Percentiles rank a stretch among this genome's conserved stretches.
phyloP scores from a whole-genome alignment of 1,140 invertebrate genomes.

The Aricia agestis region DNA sequence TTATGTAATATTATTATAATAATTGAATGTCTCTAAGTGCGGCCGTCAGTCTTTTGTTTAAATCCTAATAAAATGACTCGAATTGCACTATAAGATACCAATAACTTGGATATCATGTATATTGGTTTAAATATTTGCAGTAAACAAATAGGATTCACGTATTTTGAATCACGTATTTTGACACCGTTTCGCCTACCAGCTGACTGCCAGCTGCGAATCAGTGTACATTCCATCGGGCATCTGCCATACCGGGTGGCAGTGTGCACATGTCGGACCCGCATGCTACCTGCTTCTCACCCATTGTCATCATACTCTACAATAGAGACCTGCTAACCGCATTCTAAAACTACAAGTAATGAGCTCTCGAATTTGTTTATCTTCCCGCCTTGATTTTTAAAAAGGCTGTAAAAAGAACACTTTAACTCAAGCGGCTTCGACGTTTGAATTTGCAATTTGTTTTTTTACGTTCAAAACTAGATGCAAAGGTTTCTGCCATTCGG shows the following conservation, averaged over 20 bases:
- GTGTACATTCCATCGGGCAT: neutral
- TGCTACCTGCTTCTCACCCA: constrained; percentile 58
- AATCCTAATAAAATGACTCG: too few species aligned
- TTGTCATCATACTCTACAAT: constrained; percentile 48
- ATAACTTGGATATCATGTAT: too few species aligned
- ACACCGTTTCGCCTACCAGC: neutral
- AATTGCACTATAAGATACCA: too few species aligned
- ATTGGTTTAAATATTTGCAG: neutral
- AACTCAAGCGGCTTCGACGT: neutral
- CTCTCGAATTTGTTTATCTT: constrained; percentile 9
- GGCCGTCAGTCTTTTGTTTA: too few species aligned
- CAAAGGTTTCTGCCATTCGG: neutral
- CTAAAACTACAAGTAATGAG: constrained; percentile 46
- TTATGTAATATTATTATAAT: too few species aligned
- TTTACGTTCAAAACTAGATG: neutral
- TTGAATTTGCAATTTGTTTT: neutral
- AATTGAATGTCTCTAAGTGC: neutral
- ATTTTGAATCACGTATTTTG: neutral
- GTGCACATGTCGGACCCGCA: constrained; percentile 52
- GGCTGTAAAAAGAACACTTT: neutral
- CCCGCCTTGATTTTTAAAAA: neutral
- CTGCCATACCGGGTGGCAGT: constrained; percentile 27
- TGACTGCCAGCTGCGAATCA: constrained; percentile 4
- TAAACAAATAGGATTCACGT: neutral
- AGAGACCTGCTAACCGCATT: constrained; percentile 57